A percentile compares a stretch with the other conserved stretches of the same genome.
Evolutionary conservation across 1,140 invertebrate genomes (phyloP).

Genomic region (Pogonognathellus flavescens): DNA sequence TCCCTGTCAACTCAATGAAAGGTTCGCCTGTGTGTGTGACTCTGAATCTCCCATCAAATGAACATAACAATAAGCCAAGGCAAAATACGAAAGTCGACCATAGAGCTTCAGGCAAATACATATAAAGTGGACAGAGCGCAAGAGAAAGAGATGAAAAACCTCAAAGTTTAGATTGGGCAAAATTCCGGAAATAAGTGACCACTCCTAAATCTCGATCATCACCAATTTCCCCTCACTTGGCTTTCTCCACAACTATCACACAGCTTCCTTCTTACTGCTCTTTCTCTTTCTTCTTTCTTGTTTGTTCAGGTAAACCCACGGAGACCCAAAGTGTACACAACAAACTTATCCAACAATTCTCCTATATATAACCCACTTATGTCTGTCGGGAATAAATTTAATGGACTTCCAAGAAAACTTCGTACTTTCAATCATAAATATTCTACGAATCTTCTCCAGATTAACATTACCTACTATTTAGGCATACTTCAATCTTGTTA

Average conservation of each 20-base stretch:
- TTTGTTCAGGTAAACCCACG: background rate
- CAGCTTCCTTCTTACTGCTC: background rate
- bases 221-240: slow-evolving; percentile 15
- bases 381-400: too few relatives aligned
- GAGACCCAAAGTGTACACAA: too few relatives aligned
- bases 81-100: slow-evolving; percentile 34
- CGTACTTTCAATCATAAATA: too few relatives aligned
- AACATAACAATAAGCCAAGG: slow-evolving; percentile 31
- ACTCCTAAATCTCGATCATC: slow-evolving; percentile 8
- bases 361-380: too few relatives aligned
- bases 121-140: slow-evolving; percentile 17
- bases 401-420: too few relatives aligned
- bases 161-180: slow-evolving; percentile 32
- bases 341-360: too few relatives aligned
- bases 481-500: too few relatives aligned
- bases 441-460: too few relatives aligned
- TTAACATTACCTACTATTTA: too few relatives aligned
- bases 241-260: background rate
- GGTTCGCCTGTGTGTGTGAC: background rate
- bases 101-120: slow-evolving; percentile 17
- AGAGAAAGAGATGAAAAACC: background rate
- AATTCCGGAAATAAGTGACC: slow-evolving; percentile 46
- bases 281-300: background rate
- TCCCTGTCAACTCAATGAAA: slow-evolving; percentile 37
- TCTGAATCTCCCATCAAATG: slow-evolving; percentile 13